Evolutionary conservation across 2,113 vertebrate genomes (phyloP), one percentile per base, ranked within the genome.

Genomic region (Scatophagus argus): DNA sequence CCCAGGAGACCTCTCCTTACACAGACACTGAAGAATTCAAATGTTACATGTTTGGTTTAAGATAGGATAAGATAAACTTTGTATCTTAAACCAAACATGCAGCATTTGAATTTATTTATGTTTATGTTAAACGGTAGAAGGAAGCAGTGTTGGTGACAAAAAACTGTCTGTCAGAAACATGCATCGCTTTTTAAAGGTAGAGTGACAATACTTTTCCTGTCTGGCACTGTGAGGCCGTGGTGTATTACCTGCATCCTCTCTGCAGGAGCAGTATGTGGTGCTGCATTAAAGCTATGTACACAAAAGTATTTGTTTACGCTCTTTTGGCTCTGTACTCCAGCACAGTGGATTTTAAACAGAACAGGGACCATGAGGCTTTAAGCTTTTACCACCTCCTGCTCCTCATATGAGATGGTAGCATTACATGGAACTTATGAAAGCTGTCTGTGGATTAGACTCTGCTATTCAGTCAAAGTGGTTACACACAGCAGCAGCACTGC

Each of bases 11-110:
- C 16, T 79, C 39, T 67, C 31, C 34, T 31, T 54, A 75, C 6
- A 5, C 51, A 17, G 39, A 25, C 63, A n/a, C 62, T 85, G 47
- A 86, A 84, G 70, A 27, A 70, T 87, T 88, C 36, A 80, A 46
- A 68, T 51, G 8, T 32, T 54, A 12, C 58, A 59, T 69, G 36
- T 60, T 81, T 59, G 39, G n/a, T 56, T 77, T n/a, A n/a, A n/a
- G n/a, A n/a, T n/a, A n/a, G n/a, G n/a, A n/a, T n/a, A n/a, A n/a
- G n/a, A n/a, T n/a, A n/a, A n/a, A n/a, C n/a, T n/a, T n/a, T n/a
- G n/a, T n/a, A n/a, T n/a, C n/a, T n/a, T n/a, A n/a, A n/a, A n/a
- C n/a, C n/a, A n/a, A n/a, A n/a, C n/a, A n/a, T n/a, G n/a, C n/a
- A n/a, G n/a, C n/a, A n/a, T n/a, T n/a, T n/a, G n/a, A n/a, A n/a